Evolutionary conservation across 2,888 invertebrate genomes (phyloP), one percentile per base, ranked within the genome.

Genomic region (Nebria brevicollis): DNA sequence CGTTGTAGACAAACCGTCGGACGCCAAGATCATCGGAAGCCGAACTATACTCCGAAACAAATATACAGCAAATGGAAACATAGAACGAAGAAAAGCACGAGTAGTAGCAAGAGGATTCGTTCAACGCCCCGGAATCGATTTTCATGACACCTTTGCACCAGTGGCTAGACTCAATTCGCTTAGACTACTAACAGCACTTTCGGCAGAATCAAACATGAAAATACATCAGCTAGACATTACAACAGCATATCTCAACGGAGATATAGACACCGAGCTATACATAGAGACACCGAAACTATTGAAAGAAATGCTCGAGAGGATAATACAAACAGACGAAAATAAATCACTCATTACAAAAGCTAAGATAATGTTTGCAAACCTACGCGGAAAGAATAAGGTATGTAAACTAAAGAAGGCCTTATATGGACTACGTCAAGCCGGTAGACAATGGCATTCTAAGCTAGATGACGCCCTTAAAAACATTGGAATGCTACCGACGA

Each of bases 351-450:
- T 54, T 54, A 77, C 65, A 76, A 43, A 26, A 77, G 74, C 77
- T 74, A 4, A 66, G 43, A 64, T 66, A 76, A 76, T 76, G 82
- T 11, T 77, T 20, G 11, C 41, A 8, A 72, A n/a, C 13, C 25
- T 82, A 42, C 43, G 20, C 65, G 54, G 75, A 77, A 34, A 79
- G 43, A 66, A 84, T n/a, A 83, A 82, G 68, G 85, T 85, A 1
- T 85, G 84, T 75, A 68, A 73, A 25, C 41, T 84, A 13, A 82
- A 83, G 54, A 85, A 84, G 64, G 81, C 84, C 0, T 70, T 85
- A n/a, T 85, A 85, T 72, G 85, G 84, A 34, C 81, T 85, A 15
- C 77, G 82, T 15, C 84, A 85, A 74, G 82, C 85, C 1, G 83
- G 84, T 15, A 66, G 83, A 78, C 82, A 82, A 41, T 85, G 85